These are phyloP conservation scores for Acridotheres tristis DNA, from an alignment of 2,797 vertebrate species.

Conservation along the genomic window DNA sequence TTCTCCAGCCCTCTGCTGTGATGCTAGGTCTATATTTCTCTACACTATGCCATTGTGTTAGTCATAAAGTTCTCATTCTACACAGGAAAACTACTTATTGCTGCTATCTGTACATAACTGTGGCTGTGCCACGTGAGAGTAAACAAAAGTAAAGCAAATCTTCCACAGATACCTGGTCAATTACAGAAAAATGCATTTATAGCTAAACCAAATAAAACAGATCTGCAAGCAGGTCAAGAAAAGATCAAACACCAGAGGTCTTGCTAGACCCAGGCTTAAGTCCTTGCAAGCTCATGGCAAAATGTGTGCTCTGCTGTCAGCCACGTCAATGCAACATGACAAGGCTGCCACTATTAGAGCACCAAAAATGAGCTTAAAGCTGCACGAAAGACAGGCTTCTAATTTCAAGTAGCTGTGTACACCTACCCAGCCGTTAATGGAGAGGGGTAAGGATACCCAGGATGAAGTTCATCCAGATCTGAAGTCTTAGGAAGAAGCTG, in stretches of 20 bases:
- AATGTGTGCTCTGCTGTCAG: background rate
- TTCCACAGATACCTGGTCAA: background rate
- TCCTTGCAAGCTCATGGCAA: background rate
- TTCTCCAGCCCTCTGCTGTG: background rate
- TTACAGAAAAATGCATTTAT: background rate
- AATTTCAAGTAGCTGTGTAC: background rate
- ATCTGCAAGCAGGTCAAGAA: background rate
- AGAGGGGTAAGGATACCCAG: background rate
- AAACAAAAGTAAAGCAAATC: background rate
- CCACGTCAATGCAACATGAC: no score
- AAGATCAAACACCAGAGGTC: background rate
- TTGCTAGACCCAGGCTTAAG: background rate
- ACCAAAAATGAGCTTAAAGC: background rate
- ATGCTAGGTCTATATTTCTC: background rate
- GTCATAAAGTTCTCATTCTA: background rate
- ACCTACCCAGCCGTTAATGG: background rate
- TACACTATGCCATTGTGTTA: rapidly evolving
- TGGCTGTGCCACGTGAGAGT: background rate
- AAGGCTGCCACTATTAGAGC: background rate
- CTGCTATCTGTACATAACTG: background rate
- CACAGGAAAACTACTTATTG: background rate
- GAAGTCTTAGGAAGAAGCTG: background rate
- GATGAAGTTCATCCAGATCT: background rate
- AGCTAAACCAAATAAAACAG: background rate
- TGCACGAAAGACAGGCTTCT: rapidly evolving